Base-by-base conservation (phyloP, 2,888 invertebrate species). In the Parelbella ahira region DNA sequence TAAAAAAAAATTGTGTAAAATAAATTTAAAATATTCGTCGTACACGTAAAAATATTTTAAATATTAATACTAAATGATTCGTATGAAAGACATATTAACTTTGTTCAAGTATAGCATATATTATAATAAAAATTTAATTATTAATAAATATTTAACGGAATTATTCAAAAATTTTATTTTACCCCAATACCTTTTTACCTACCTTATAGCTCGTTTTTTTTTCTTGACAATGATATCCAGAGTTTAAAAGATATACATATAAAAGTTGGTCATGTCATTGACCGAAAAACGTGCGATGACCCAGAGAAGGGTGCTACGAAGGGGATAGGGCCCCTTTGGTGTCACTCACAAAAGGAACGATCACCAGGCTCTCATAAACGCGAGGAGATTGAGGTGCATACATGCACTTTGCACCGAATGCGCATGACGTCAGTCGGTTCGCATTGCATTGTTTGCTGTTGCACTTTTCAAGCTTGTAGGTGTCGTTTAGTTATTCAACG, bases 251-350 rank as follows among this genome's bases (percentile, higher is more conserved):
- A n/a, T 5, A 34, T 3, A 38, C 7, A n/a, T 18, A 38, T 29
- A 37, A 47, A 47, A 45, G 47, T 46, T 47, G 45, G 30, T 18
- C 8, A 25, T 53, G 56, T 45, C 64, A 65, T 64, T 74, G 74
- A 76, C 76, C 82, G 70, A 63, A 56, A 67, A 63, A 74, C 70
- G 77, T 65, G 63, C 73, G 67, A 63, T 86, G 86, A 83, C 84
- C 86, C 81, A 82, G 64, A 82, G 64, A 81, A 83, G 86, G 86
- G 86, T 84, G 86, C 80, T 79, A 68, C 68, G 62, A 83, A 83
- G 84, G 82, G 86, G 86, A 80, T 86, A 86, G 86, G 86, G 86
- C 87, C 87, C 75, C 87, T 86, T 86, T 86, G 71, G 82, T 81
- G 81, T 79, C 72, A 70, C 66, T 74, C 60, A 74, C 75, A 78